Conservation (phyloP, 2,113 vertebrate species). For the Tragelaphus strepsiceros region DNA sequence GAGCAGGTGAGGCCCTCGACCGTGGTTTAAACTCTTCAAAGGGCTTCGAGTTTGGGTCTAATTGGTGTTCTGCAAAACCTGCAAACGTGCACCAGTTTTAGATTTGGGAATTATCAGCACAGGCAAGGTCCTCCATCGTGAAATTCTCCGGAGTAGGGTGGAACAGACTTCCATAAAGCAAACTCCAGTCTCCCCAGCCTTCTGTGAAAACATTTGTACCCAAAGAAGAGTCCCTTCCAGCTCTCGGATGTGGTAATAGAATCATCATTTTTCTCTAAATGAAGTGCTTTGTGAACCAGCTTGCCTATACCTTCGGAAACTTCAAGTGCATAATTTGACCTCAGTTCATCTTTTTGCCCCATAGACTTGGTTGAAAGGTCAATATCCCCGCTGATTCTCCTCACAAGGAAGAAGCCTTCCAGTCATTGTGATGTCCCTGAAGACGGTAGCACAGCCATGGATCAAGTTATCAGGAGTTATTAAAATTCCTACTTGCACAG, state of each 20-base stretch:
- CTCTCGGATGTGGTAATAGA: background rate
- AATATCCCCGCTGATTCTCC: background rate
- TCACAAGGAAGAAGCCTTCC: background rate
- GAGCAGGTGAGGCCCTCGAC: background rate
- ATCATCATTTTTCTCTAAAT: background rate
- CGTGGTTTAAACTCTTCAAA: background rate
- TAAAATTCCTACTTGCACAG: background rate
- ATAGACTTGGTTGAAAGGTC: background rate
- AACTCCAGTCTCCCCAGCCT: background rate
- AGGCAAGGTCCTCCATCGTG: background rate
- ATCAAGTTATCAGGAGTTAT: background rate
- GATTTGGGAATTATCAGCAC: conserved; percentile 39
- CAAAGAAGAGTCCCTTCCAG: background rate
- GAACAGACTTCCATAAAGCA: conserved; percentile 3
- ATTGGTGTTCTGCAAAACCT: conserved; percentile 7
- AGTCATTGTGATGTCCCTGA: background rate
- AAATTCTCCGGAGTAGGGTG: background rate
- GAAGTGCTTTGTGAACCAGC: background rate
- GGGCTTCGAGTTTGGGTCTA: background rate
- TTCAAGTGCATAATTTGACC: background rate
- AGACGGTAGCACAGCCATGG: background rate
- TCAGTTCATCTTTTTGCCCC: background rate
- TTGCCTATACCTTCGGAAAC: background rate
- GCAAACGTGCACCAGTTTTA: background rate
- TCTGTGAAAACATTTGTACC: background rate